Percentiles rank a stretch among this genome's conserved stretches.
These are phyloP conservation scores for Buteo buteo DNA, from an alignment of 2,113 vertebrate genomes.

Conservation along the genomic window DNA sequence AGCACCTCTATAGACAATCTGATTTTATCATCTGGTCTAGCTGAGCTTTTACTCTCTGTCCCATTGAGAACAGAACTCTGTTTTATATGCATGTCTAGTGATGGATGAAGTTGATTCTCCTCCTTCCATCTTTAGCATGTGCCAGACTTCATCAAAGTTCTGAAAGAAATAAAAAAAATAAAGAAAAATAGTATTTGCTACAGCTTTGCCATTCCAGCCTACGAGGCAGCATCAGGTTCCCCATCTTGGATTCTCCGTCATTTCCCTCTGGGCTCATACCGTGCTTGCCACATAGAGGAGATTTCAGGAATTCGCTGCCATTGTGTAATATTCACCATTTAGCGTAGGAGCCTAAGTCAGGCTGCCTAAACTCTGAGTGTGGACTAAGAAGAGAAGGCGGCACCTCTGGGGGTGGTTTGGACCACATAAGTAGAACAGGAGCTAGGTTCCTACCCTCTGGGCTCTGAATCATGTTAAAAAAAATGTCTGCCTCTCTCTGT, in stretches of 20 bases:
- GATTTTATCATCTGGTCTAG: background rate
- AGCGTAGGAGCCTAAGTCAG: background rate
- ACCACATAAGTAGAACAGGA: slow-evolving; percentile 61
- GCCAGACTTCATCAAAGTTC: background rate
- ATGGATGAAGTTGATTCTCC: background rate
- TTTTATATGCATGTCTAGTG: background rate
- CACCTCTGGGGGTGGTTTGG: slow-evolving; percentile 32
- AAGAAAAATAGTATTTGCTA: background rate
- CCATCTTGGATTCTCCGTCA: background rate
- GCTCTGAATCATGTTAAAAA: slow-evolving; percentile 40
- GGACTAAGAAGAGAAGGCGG: background rate
- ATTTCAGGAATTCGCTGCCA: background rate
- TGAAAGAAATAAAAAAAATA: background rate
- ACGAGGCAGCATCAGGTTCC: background rate
- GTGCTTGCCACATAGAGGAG: background rate
- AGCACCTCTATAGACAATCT: background rate
- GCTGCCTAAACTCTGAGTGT: background rate
- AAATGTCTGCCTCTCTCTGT: background rate
- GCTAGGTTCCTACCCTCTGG: slow-evolving; percentile 34
- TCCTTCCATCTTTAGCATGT: background rate
- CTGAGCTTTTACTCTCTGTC: background rate
- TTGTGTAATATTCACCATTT: background rate
- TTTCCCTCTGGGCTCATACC: background rate
- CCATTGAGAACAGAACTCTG: background rate
- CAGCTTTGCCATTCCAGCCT: background rate